phyloP scores from a whole-genome alignment of 2,888 invertebrate genomes.

The Pasiphila rectangulata region DNA sequence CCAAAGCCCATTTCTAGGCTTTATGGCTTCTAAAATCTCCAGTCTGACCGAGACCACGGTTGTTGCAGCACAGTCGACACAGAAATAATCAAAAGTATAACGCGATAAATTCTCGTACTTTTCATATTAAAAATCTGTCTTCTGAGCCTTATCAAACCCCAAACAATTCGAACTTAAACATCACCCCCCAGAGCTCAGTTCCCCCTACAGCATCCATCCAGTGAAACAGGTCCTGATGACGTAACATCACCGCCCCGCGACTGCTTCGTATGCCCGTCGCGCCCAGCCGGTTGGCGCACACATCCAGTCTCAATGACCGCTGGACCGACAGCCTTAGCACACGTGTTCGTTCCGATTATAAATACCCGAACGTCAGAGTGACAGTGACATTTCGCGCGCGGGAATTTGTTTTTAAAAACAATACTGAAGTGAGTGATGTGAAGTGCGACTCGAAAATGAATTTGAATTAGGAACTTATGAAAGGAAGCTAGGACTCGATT shows the following conservation, averaged over 20 bases:
- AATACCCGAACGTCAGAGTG: slow-evolving; percentile 51
- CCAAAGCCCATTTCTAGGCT: too few species aligned
- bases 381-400: slow-evolving; percentile 38
- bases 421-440: slow-evolving; percentile 21
- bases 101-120: too few species aligned
- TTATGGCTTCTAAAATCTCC: too few species aligned
- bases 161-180: background rate
- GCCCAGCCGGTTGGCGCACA: slow-evolving; percentile 72
- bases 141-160: background rate
- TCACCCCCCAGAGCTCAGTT: background rate
- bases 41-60: too few species aligned
- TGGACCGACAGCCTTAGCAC: slow-evolving; percentile 82
- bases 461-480: slow-evolving; percentile 4
- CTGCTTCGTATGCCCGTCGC: slow-evolving; percentile 74
- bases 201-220: slow-evolving; percentile 20
- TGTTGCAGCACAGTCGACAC: too few species aligned
- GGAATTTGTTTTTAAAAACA: slow-evolving; percentile 44
- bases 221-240: slow-evolving; percentile 6
- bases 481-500: too few species aligned
- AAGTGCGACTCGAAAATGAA: slow-evolving; percentile 6
- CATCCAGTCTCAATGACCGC: slow-evolving; percentile 84
- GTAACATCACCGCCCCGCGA: slow-evolving; percentile 38
- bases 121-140: too few species aligned
- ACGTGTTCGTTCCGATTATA: slow-evolving; percentile 71
- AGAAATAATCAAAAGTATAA: too few species aligned